phyloP scores from a whole-genome alignment of 2,888 invertebrate genomes.

The Acholoe squamosa region DNA sequence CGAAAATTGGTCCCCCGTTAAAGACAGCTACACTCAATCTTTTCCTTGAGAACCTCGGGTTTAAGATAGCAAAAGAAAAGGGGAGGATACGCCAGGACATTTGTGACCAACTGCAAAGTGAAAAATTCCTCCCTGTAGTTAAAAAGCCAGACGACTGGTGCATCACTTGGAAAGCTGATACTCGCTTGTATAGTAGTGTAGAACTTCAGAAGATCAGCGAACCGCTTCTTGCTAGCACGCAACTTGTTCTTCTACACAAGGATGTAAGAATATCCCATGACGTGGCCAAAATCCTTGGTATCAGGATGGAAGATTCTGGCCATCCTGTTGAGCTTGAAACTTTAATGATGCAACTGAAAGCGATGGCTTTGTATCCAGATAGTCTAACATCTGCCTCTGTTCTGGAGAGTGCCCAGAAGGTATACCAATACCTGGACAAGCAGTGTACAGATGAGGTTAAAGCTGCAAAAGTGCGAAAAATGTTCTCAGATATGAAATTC shows the following conservation, averaged over 20 bases:
- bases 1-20: background rate
- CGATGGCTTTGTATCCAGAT: background rate
- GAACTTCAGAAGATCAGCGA: background rate
- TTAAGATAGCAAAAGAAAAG: background rate
- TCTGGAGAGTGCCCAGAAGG: background rate
- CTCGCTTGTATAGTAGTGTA: background rate
- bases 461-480: background rate
- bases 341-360: background rate
- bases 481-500: background rate
- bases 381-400: background rate
- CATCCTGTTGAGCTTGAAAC: background rate
- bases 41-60: background rate
- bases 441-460: background rate
- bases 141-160: background rate
- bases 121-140: constrained; percentile 10
- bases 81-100: background rate
- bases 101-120: background rate
- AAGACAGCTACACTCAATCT: background rate
- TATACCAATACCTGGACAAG: background rate
- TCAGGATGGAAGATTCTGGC: background rate
- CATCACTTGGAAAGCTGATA: constrained; percentile 14
- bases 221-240: background rate
- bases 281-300: constrained; percentile 4
- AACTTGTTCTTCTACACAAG: background rate
- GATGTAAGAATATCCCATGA: background rate